Percentiles rank a stretch among this genome's conserved stretches.
phyloP scores from a whole-genome alignment of 2,113 vertebrate species.

The Sinocyclocheilus anshuiensis region DNA sequence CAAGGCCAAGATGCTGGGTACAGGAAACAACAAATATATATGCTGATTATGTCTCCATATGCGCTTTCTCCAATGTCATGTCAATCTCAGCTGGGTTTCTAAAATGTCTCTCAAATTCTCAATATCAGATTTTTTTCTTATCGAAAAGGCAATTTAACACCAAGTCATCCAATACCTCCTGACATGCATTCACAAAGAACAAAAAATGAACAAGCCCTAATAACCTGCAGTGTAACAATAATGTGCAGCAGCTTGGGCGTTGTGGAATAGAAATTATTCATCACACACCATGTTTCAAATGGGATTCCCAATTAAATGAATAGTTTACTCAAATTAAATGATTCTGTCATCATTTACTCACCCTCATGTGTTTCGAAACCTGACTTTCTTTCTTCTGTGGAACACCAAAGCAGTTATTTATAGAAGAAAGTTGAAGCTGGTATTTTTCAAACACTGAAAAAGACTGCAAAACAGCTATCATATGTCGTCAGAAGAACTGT shows the following conservation, averaged over 20 bases:
- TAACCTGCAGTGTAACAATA: neutral
- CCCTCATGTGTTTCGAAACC: neutral
- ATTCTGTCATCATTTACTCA: neutral
- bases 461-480: neutral
- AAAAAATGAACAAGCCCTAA: neutral
- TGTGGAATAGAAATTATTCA: neutral
- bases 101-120: neutral
- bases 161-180: neutral
- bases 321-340: neutral
- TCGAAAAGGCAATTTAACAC: neutral
- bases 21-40: neutral
- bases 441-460: neutral
- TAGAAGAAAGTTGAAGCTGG: neutral
- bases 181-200: neutral
- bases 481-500: neutral
- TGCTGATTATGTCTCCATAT: neutral
- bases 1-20: neutral
- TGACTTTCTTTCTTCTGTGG: neutral
- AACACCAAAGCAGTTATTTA: neutral
- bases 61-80: neutral
- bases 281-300: neutral
- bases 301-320: neutral
- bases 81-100: slow-evolving; percentile 1
- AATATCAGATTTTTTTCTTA: neutral
- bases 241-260: neutral